phyloP scores from a whole-genome alignment of 1,140 invertebrate species.

The Vanessa atalanta region DNA sequence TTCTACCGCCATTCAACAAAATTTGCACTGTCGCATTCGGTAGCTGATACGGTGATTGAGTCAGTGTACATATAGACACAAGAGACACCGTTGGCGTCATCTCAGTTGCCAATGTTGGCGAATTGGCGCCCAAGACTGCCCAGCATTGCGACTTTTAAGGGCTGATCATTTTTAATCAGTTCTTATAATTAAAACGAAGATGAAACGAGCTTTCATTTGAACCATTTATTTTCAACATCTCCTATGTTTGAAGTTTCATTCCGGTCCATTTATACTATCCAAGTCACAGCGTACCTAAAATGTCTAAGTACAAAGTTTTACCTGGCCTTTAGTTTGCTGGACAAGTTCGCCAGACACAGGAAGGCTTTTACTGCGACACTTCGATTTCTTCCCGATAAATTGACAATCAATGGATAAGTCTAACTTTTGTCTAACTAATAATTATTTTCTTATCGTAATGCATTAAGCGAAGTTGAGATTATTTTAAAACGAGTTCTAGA shows the following conservation, averaged over 20 bases:
- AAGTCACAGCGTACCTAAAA: conserved; percentile 10
- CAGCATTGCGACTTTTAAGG: too few species aligned
- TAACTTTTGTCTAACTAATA: not conserved
- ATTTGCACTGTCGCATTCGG: too few species aligned
- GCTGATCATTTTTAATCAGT: not conserved
- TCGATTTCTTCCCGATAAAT: conserved; percentile 20
- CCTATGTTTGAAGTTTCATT: conserved; percentile 9
- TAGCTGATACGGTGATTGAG: too few species aligned
- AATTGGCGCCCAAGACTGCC: too few species aligned
- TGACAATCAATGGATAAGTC: conserved; percentile 17
- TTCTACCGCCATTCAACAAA: too few species aligned
- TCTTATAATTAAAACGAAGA: not conserved
- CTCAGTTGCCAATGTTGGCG: too few species aligned
- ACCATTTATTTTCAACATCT: not conserved
- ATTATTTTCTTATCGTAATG: not conserved
- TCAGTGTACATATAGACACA: too few species aligned
- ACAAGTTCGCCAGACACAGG: conserved; percentile 27
- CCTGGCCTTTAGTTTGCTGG: conserved; percentile 31
- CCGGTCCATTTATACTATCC: conserved; percentile 13
- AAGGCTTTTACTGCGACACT: conserved; percentile 34
- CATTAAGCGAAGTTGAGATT: too few species aligned
- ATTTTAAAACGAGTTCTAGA: too few species aligned
- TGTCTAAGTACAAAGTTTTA: conserved; percentile 35
- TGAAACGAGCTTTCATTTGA: not conserved
- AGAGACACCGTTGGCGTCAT: too few species aligned